These are phyloP conservation scores for Pimephales promelas DNA, from an alignment of 2,113 vertebrate genomes.

Conservation along the genomic window DNA sequence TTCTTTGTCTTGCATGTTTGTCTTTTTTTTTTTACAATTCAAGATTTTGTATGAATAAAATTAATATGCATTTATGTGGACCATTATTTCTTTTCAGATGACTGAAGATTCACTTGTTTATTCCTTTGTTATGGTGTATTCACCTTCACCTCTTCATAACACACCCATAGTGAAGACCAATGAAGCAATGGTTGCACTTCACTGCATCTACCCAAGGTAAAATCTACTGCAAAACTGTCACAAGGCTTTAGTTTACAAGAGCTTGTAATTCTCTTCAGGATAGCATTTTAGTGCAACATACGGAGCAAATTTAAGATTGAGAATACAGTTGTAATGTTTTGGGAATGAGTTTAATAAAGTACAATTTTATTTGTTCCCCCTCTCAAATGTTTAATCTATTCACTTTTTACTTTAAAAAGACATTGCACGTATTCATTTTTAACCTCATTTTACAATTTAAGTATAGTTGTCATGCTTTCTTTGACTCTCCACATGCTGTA, in stretches of 20 bases:
- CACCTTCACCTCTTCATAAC: conserved; percentile 58
- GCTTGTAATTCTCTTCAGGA: too few species aligned
- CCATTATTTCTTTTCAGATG: conserved; percentile 54
- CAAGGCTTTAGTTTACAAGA: background rate
- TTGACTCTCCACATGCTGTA: background rate
- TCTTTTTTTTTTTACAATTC: background rate
- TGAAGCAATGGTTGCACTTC: conserved; percentile 56
- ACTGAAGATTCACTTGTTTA: conserved; percentile 66
- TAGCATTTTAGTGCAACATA: background rate
- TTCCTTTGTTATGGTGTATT: conserved; percentile 65
- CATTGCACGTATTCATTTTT: background rate
- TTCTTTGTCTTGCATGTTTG: background rate
- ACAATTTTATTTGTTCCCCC: too few species aligned
- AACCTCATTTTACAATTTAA: background rate
- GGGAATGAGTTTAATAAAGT: background rate
- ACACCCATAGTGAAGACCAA: conserved; percentile 67
- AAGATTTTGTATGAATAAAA: background rate
- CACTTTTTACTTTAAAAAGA: background rate
- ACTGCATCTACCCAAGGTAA: conserved; percentile 70
- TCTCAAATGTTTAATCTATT: background rate
- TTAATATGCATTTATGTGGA: background rate
- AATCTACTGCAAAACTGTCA: background rate
- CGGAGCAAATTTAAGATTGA: background rate
- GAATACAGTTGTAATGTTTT: background rate
- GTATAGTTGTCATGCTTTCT: background rate